These are phyloP conservation scores for Potamilus streckersoni DNA, from an alignment of 1,140 invertebrate species.

Conservation along the genomic window DNA sequence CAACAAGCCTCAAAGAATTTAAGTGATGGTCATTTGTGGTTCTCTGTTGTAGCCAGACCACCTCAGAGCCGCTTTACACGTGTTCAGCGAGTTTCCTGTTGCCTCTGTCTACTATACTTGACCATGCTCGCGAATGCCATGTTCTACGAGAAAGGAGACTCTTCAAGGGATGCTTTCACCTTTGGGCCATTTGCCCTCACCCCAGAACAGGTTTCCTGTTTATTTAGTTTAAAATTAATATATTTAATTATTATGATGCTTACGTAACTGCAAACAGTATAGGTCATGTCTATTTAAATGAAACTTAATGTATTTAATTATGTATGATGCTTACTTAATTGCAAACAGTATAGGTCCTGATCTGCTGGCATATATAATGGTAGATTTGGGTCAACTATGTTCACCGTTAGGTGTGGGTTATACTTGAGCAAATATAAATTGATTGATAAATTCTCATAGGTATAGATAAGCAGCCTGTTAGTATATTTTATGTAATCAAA, in stretches of 20 bases:
- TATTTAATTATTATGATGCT: neutral
- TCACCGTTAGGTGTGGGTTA: too few relatives aligned
- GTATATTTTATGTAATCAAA: too few relatives aligned
- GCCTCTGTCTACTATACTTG: conserved; percentile 71
- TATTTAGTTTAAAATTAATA: neutral
- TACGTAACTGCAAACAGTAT: too few relatives aligned
- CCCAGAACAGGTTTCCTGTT: conserved; percentile 64
- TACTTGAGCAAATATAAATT: too few relatives aligned
- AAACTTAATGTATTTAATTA: too few relatives aligned
- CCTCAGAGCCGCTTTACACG: conserved; percentile 71
- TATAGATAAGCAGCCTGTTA: too few relatives aligned
- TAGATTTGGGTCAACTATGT: too few relatives aligned
- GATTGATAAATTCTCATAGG: too few relatives aligned
- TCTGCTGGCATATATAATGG: too few relatives aligned
- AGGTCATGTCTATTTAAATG: too few relatives aligned
- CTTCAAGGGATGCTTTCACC: conserved; percentile 55
- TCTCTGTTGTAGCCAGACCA: conserved; percentile 72
- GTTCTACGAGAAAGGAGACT: conserved; percentile 68
- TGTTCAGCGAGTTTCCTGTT: conserved; percentile 71
- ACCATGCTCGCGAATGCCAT: conserved; percentile 74
- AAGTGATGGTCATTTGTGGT: conserved; percentile 74
- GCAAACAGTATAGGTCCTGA: too few relatives aligned
- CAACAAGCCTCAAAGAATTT: conserved; percentile 69
- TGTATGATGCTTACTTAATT: too few relatives aligned
- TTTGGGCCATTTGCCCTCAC: conserved; percentile 70